Base-by-base conservation (phyloP, 2,113 vertebrate species). In the Paramisgurnus dabryanus region DNA sequence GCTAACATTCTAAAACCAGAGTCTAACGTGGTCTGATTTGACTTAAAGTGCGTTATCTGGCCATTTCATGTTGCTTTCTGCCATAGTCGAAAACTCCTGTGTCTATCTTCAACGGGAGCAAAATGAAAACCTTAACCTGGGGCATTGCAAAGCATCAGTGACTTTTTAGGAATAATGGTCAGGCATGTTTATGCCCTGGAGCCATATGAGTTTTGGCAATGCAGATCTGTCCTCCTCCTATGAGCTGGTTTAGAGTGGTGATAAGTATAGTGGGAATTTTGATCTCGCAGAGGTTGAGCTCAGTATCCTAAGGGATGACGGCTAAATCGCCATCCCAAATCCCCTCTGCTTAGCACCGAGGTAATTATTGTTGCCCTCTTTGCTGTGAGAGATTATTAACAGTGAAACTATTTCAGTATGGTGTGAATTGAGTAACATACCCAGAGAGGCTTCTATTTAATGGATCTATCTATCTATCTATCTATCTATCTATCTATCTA, bases 11-110 rank as follows among this genome's bases (percentile, higher is more conserved):
- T 78, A 83, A 84, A 91, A 93, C 92, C 93, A 93, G 90, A 94
- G 94, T 97, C 94, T 95, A 92, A 95, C 96, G 94, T 96, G 95
- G 94, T 96, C 87, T 89, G 92, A 95, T 94, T 95, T 95, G 95
- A 96, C 95, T 88, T 92, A 92, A 95, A 95, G 96, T 97, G 93
- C 92, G 89, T 92, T 90, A 90, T 91, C 96, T 96, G 94, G 93
- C 95, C 97, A 98, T 99, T 94, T 96, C 97, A 98, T 95, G 91
- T 93, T 94, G 95, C 96, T 98, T 94, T 92, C 93, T 92, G 90
- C 95, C 96, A 96, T 94, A 95, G 95, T 96, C 95, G 89, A 96
- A 96, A 95, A 95, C 96, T 96, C 94, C 95, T 93, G 91, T 95
- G 94, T 96, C 94, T 93, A 91, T 95, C 95, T 87, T 94, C 94